Evolutionary conservation across 2,888 invertebrate species (phyloP).

Genomic region (Sinohyriopsis cumingii): DNA sequence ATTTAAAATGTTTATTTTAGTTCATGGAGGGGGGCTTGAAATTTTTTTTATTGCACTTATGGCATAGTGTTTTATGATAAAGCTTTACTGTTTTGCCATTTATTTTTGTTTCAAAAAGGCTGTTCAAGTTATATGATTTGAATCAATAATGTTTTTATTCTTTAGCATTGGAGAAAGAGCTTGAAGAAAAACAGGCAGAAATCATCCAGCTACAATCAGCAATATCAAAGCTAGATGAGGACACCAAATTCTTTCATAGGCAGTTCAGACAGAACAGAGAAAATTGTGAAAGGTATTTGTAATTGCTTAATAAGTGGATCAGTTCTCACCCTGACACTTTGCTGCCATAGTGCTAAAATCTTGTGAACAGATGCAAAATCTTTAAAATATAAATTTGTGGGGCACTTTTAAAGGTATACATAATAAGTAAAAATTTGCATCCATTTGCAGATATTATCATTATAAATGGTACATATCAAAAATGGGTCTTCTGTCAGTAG

Average conservation of each 20-base stretch:
- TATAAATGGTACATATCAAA: too few relatives aligned
- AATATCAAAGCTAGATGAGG: conserved; percentile 44
- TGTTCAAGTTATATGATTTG: too few relatives aligned
- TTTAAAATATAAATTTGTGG: too few relatives aligned
- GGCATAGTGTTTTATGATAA: not conserved
- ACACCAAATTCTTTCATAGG: conserved; percentile 46
- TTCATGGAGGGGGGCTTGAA: too few relatives aligned
- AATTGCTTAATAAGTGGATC: not conserved
- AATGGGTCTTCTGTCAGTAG: too few relatives aligned
- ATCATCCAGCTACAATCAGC: conserved; percentile 26
- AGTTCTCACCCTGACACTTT: not conserved
- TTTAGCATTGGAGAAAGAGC: conserved; percentile 40
- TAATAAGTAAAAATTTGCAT: too few relatives aligned
- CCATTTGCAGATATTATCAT: too few relatives aligned
- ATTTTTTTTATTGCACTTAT: too few relatives aligned
- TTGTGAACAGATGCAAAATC: too few relatives aligned
- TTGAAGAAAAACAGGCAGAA: conserved; percentile 21
- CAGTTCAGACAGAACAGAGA: conserved; percentile 50
- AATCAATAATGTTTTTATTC: not conserved
- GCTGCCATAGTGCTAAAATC: too few relatives aligned
- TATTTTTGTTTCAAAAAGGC: not conserved
- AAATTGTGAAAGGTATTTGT: conserved; percentile 42
- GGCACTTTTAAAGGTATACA: too few relatives aligned
- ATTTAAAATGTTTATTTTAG: too few relatives aligned
- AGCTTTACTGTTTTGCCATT: not conserved